phyloP scores from a whole-genome alignment of 2,113 vertebrate genomes.

The Marcusenius ussheri region DNA sequence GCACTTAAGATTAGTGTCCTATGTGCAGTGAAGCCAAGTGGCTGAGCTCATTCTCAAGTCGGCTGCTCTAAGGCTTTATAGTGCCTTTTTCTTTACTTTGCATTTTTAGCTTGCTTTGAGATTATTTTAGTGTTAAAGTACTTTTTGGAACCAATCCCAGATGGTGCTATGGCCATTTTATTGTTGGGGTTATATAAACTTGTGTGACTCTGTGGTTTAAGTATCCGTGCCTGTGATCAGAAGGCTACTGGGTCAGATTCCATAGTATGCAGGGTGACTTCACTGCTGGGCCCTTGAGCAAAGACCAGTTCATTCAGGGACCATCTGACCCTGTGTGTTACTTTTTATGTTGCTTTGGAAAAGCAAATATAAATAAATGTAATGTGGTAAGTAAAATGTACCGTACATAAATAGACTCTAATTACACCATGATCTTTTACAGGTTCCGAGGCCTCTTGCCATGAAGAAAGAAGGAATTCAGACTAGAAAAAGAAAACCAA shows the following conservation, averaged over 20 bases:
- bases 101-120: not conserved
- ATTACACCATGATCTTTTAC: constrained; percentile 20
- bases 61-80: not conserved
- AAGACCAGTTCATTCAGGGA: not conserved
- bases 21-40: not conserved
- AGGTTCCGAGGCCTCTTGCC: constrained; percentile 89
- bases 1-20: not conserved
- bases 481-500: constrained; percentile 92
- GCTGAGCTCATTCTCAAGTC: not conserved
- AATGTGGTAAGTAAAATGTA: not conserved
- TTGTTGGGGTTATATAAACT: not conserved
- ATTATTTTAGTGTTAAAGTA: not conserved
- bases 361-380: not conserved
- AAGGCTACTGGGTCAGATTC: not conserved
- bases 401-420: not conserved
- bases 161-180: not conserved
- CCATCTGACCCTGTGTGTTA: not conserved
- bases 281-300: not conserved
- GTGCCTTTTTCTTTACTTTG: not conserved
- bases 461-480: constrained; percentile 99
- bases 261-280: not conserved
- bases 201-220: not conserved
- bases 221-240: not conserved
- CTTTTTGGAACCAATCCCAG: not conserved
- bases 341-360: not conserved